These are phyloP conservation scores for Aphidius ervi DNA, from an alignment of 1,140 invertebrate genomes.

Conservation along the genomic window DNA sequence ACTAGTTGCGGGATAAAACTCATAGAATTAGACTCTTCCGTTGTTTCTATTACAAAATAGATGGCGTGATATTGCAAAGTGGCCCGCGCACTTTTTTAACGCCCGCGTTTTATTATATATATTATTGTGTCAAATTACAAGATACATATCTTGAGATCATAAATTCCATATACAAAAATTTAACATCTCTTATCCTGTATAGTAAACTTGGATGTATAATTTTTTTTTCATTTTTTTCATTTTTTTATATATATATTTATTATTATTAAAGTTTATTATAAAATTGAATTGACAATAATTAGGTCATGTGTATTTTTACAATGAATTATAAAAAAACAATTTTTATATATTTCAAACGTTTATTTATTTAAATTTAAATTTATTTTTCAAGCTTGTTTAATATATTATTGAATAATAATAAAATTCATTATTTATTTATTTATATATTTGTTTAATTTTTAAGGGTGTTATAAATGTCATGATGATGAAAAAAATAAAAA, in stretches of 20 bases:
- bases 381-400: too few relatives aligned
- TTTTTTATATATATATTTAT: not conserved
- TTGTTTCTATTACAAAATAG: slow-evolving; percentile 57
- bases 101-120: slow-evolving; percentile 13
- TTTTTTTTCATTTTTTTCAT: too few relatives aligned
- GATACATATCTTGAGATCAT: too few relatives aligned
- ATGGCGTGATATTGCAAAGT: slow-evolving; percentile 45
- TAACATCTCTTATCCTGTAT: too few relatives aligned
- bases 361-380: too few relatives aligned
- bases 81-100: slow-evolving; percentile 20
- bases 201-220: too few relatives aligned
- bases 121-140: slow-evolving; percentile 14
- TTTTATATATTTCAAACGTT: too few relatives aligned
- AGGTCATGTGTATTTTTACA: not conserved
- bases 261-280: not conserved
- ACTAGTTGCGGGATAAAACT: slow-evolving; percentile 20
- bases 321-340: too few relatives aligned
- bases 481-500: not conserved
- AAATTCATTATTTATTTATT: not conserved
- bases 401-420: too few relatives aligned
- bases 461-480: too few relatives aligned
- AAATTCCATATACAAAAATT: too few relatives aligned
- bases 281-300: not conserved
- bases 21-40: slow-evolving; percentile 53
- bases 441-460: not conserved